Evolutionary conservation across 2,888 invertebrate species (phyloP), one percentile per base, ranked within the genome.

Genomic region (Vesta saturnalis): DNA sequence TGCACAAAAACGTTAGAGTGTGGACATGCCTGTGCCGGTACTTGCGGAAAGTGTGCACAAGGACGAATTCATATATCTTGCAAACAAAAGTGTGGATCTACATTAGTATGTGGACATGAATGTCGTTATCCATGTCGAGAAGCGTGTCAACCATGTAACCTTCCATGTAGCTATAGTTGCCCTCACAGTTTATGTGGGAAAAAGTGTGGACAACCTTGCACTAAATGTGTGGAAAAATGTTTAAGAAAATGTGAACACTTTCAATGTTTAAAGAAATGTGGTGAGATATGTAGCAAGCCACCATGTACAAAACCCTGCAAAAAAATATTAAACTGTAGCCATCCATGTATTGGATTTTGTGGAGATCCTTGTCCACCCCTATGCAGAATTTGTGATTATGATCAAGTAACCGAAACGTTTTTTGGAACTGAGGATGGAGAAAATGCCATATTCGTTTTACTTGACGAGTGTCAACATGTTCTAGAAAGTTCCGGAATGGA

Each of bases 301-400:
- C 84, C 87, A 10, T 89, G 89, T 79, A 71, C 69, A 15, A 76
- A 80, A 77, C 81, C 84, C 6, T 89, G 89, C 77, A 12, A 59
- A n/a, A 77, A 73, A 64, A 62, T 16, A 16, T 82, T 85, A 4
- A 14, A 71, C 39, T 92, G 92, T 83, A 84, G 84, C 0, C 91
- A 92, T 82, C 77, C 78, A n/a, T 91, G 92, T 82, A 85, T 89
- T 77, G 91, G 92, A 10, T 86, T 91, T 59, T 93, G 92, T 83
- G 91, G 91, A n/a, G 92, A 93, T 80, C 85, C 85, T 8, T 92
- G 92, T 80, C 90, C 90, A 14, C 80, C 80, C 30, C 76, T 88
- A 60, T 92, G 92, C 83, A 81, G 85, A 21, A 56, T 78, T 14
- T 92, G 92, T 82, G 74, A 87, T 64, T 83, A 85, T n/a, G 86